These are phyloP conservation scores for Leucophenga montana DNA, from an alignment of 2,888 invertebrate species.

Conservation along the genomic window DNA sequence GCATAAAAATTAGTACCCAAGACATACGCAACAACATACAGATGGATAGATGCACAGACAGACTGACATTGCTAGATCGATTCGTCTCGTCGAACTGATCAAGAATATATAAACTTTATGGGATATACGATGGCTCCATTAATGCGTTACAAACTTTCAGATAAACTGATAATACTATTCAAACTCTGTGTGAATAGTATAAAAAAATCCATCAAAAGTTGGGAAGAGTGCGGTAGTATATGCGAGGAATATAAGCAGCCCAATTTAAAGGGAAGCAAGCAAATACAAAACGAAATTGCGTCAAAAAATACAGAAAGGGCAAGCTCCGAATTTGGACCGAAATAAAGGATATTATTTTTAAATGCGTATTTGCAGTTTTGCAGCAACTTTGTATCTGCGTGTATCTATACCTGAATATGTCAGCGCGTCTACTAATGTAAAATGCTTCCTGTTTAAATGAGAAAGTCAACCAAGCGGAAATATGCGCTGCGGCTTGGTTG, in stretches of 20 bases:
- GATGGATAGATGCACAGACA: no score
- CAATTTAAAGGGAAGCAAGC: slow-evolving; percentile 41
- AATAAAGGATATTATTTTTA: slow-evolving; percentile 55
- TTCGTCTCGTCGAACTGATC: no score
- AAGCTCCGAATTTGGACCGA: slow-evolving; percentile 55
- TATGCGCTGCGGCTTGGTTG: not conserved
- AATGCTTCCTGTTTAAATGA: slow-evolving; percentile 6
- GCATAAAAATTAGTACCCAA: no score
- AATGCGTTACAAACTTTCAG: no score
- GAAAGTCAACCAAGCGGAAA: slow-evolving; percentile 18
- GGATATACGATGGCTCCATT: no score
- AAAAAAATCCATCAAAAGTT: not conserved
- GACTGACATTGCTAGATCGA: no score
- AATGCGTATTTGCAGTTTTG: slow-evolving; percentile 24
- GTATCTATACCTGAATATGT: not conserved
- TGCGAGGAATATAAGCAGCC: not conserved
- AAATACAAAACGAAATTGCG: slow-evolving; percentile 37
- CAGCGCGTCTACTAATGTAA: not conserved
- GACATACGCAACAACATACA: no score
- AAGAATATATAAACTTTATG: no score
- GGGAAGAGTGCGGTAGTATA: no score
- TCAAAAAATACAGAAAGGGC: not conserved
- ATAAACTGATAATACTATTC: no score
- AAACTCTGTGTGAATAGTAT: not conserved
- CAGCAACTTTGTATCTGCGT: not conserved